Evolutionary conservation across 2,888 invertebrate genomes (phyloP).

Genomic region (Mesopsocus fuscifrons): DNA sequence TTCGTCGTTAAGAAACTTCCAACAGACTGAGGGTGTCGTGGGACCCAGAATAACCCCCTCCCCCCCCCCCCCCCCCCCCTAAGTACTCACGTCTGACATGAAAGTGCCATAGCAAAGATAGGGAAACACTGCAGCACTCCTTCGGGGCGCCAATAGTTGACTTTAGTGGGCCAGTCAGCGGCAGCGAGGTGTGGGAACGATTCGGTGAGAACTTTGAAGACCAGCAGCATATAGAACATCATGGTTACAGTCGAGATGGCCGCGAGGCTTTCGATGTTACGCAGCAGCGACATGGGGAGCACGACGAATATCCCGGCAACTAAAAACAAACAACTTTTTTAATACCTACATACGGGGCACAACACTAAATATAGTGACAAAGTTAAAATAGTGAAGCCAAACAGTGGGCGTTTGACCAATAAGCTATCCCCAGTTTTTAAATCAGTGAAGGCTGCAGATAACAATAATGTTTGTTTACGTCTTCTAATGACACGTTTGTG

Average conservation of each 20-base stretch:
- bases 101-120: slow-evolving; percentile 90
- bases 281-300: slow-evolving; percentile 69
- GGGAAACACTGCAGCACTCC: slow-evolving; percentile 85
- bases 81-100: slow-evolving; percentile 82
- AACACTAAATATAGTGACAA: slow-evolving; percentile 36
- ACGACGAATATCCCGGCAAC: slow-evolving; percentile 59
- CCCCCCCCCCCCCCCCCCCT: no score
- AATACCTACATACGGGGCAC: slow-evolving; percentile 34
- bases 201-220: slow-evolving; percentile 60
- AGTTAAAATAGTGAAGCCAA: slow-evolving; percentile 11
- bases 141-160: slow-evolving; percentile 62
- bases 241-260: slow-evolving; percentile 79
- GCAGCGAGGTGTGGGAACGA: slow-evolving; percentile 53
- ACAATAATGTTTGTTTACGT: no score
- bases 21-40: no score
- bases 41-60: no score
- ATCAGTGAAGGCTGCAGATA: no score
- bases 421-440: no score
- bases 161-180: slow-evolving; percentile 51
- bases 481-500: no score
- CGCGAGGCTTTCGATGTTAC: slow-evolving; percentile 77
- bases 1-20: no score
- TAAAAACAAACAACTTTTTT: slow-evolving; percentile 16
- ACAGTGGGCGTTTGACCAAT: not conserved
- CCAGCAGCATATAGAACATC: slow-evolving; percentile 75